phyloP scores from a whole-genome alignment of 2,888 invertebrate genomes.

The Parnassius smintheus region DNA sequence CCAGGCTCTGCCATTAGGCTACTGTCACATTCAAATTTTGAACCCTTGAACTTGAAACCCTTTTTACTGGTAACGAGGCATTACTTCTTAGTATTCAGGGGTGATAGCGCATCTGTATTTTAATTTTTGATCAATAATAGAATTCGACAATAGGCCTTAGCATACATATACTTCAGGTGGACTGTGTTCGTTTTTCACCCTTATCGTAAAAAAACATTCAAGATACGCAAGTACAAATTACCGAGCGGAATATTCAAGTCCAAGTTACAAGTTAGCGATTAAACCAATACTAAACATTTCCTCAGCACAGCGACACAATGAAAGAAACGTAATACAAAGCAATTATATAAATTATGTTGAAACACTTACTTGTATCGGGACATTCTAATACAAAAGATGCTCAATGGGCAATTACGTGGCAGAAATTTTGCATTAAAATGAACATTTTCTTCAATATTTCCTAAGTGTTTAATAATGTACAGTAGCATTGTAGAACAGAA shows the following conservation, averaged over 20 bases:
- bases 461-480: constrained; percentile 17
- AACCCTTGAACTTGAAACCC: too few species aligned
- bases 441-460: constrained; percentile 27
- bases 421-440: constrained; percentile 20
- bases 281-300: constrained; percentile 18
- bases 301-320: constrained; percentile 16
- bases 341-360: constrained; percentile 23
- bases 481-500: constrained; percentile 12
- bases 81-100: too few species aligned
- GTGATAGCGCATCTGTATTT: too few species aligned
- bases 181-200: too few species aligned
- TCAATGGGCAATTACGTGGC: constrained; percentile 23
- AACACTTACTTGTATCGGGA: constrained; percentile 17
- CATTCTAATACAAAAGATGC: constrained; percentile 21
- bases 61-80: too few species aligned
- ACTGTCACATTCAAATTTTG: too few species aligned
- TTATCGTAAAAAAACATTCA: too few species aligned
- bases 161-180: too few species aligned
- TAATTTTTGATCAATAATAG: too few species aligned
- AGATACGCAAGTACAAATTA: too few species aligned
- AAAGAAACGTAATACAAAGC: constrained; percentile 19
- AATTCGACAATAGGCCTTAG: too few species aligned
- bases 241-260: neutral
- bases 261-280: neutral
- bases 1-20: too few species aligned